A percentile compares a stretch with the other conserved stretches of the same genome.
Conservation (phyloP, 2,888 invertebrate genomes). For the Agriopis aurantiaria region DNA sequence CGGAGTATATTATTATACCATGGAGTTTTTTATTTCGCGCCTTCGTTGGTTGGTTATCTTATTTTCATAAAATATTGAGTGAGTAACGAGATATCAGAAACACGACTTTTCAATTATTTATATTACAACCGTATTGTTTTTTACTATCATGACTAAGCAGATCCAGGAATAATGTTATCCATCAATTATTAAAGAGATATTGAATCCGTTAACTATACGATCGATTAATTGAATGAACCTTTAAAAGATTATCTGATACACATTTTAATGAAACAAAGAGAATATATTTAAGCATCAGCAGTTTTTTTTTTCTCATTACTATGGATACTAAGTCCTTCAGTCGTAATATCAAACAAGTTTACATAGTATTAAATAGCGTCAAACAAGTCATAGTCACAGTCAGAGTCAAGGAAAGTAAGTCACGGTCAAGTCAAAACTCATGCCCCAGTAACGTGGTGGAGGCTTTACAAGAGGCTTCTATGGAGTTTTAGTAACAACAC, state of each 20-base stretch:
- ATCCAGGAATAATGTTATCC: slow-evolving; percentile 15
- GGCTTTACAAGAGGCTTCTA: too few species aligned
- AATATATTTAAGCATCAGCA: background rate
- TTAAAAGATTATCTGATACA: slow-evolving; percentile 3
- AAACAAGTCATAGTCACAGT: too few species aligned
- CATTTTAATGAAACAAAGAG: slow-evolving; percentile 10
- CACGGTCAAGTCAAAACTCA: too few species aligned
- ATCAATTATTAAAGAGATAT: slow-evolving; percentile 22
- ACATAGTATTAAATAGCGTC: too few species aligned
- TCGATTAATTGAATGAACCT: slow-evolving; percentile 10
- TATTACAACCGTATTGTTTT: background rate
- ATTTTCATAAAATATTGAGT: background rate
- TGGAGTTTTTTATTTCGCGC: too few species aligned
- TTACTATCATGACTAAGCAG: slow-evolving; percentile 5
- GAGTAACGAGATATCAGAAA: slow-evolving; percentile 4
- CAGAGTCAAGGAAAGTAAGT: too few species aligned
- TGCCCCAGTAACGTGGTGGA: too few species aligned
- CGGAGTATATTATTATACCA: too few species aligned
- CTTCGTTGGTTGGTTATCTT: background rate
- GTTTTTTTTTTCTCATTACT: too few species aligned
- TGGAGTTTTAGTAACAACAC: too few species aligned
- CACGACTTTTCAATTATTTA: slow-evolving; percentile 7
- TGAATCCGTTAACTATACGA: slow-evolving; percentile 17
- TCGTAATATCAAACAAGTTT: too few species aligned
- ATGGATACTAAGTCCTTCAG: too few species aligned